Evolutionary conservation across 2,797 vertebrate genomes (phyloP).

Genomic region (Geotrypetes seraphini): DNA sequence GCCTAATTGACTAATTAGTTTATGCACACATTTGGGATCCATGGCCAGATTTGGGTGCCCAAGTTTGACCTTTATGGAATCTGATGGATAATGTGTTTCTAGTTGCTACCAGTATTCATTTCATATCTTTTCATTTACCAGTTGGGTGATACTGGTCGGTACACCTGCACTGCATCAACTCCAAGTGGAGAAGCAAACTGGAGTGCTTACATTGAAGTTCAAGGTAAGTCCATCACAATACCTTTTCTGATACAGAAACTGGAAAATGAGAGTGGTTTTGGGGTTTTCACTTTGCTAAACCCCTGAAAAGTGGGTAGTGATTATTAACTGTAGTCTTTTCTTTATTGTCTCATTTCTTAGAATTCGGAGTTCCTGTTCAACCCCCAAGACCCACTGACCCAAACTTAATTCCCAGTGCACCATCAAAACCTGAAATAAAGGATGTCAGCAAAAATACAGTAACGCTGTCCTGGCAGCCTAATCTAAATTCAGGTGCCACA

Average conservation of each 20-base stretch:
- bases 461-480: slow-evolving; percentile 86
- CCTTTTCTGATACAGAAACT: neutral
- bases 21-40: too few species aligned
- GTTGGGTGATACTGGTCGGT: slow-evolving; percentile 88
- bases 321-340: neutral
- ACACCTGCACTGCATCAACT: slow-evolving; percentile 88
- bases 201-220: slow-evolving; percentile 89
- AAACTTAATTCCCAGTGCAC: slow-evolving; percentile 90
- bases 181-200: slow-evolving; percentile 91
- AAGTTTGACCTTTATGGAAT: too few species aligned
- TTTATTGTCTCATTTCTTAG: slow-evolving; percentile 41
- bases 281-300: slow-evolving; percentile 7
- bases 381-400: slow-evolving; percentile 91
- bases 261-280: slow-evolving; percentile 1
- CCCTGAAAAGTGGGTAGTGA: neutral
- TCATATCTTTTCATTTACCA: slow-evolving; percentile 36
- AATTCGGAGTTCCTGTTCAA: slow-evolving; percentile 86
- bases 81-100: too few species aligned
- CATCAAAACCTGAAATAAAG: slow-evolving; percentile 86
- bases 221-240: slow-evolving; percentile 61
- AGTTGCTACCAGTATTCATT: slow-evolving; percentile 39
- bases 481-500: slow-evolving; percentile 87
- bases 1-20: too few species aligned
- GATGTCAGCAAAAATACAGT: slow-evolving; percentile 87
- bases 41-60: too few species aligned